Percentiles rank a stretch among this genome's conserved stretches.
phyloP scores from a whole-genome alignment of 2,888 invertebrate genomes.

The Odontocerum albicorne region DNA sequence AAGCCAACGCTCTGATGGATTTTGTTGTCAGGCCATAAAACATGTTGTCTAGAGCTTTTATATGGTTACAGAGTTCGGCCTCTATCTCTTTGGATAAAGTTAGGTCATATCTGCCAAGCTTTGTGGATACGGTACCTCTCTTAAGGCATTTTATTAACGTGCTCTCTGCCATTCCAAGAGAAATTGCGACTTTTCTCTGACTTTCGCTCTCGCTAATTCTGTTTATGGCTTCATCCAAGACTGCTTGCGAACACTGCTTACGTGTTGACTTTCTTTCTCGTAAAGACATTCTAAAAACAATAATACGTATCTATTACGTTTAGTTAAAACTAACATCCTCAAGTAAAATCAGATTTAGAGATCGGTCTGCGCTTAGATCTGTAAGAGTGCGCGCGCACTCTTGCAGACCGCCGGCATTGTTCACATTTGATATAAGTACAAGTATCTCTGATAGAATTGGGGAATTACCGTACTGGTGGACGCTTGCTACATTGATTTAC shows the following conservation, averaged over 20 bases:
- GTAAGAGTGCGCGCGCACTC: no score
- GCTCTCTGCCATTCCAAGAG: constrained; percentile 34
- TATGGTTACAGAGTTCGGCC: constrained; percentile 23
- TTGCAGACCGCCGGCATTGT: no score
- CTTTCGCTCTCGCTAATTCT: constrained; percentile 7
- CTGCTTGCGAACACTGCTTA: constrained; percentile 5
- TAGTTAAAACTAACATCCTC: constrained; percentile 15
- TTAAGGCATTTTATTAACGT: constrained; percentile 36
- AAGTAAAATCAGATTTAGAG: constrained; percentile 8
- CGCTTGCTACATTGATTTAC: no score
- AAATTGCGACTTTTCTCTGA: constrained; percentile 17
- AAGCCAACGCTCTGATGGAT: constrained; percentile 28
- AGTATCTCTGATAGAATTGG: no score
- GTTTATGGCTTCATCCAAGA: constrained; percentile 6
- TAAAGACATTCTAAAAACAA: constrained; percentile 8
- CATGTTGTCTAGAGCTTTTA: constrained; percentile 30
- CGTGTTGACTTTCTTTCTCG: constrained; percentile 6
- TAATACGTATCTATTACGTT: constrained; percentile 7
- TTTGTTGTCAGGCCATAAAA: constrained; percentile 35
- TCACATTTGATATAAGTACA: no score
- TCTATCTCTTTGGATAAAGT: constrained; percentile 32
- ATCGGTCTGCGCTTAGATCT: constrained; percentile 8
- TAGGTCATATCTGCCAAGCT: constrained; percentile 31
- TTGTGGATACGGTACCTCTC: constrained; percentile 20
- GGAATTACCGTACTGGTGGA: no score